Conservation (phyloP, 2,888 invertebrate genomes). For the Calameuta pallipes region DNA sequence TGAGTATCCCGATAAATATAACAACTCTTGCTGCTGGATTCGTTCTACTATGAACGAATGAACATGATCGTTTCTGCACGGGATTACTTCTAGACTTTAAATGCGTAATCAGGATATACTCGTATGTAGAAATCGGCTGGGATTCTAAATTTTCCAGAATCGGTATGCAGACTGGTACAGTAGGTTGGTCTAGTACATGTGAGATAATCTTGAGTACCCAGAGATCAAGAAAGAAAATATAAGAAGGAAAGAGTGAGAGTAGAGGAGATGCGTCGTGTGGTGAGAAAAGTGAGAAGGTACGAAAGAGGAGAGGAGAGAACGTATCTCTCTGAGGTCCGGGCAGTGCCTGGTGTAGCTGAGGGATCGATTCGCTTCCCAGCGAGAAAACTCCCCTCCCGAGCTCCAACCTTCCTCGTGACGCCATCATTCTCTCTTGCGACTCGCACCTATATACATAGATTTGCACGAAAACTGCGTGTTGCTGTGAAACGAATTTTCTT, state of each 20-base stretch:
- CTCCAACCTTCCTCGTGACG: slow-evolving; percentile 13
- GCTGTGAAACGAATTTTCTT: too few species aligned
- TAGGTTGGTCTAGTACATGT: too few species aligned
- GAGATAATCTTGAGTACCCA: too few species aligned
- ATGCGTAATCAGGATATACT: neutral
- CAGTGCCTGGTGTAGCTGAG: slow-evolving; percentile 32
- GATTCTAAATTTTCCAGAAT: too few species aligned
- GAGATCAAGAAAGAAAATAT: neutral
- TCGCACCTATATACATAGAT: too few species aligned
- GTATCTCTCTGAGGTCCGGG: slow-evolving; percentile 18
- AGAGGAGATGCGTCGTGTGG: neutral
- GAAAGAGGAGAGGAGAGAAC: slow-evolving; percentile 13
- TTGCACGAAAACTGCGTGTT: too few species aligned
- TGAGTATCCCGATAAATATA: slow-evolving; percentile 65
- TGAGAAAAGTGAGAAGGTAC: neutral
- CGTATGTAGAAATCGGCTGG: too few species aligned
- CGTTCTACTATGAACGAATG: slow-evolving; percentile 31
- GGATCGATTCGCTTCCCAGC: slow-evolving; percentile 47
- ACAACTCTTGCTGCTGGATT: slow-evolving; percentile 46
- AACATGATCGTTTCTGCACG: slow-evolving; percentile 36
- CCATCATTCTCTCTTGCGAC: too few species aligned
- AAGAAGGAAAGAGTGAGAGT: neutral
- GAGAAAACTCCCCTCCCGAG: slow-evolving; percentile 33
- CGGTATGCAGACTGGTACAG: too few species aligned
- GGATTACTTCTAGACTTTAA: slow-evolving; percentile 17